phyloP scores from a whole-genome alignment of 2,888 invertebrate species.

The Griposia aprilina region DNA sequence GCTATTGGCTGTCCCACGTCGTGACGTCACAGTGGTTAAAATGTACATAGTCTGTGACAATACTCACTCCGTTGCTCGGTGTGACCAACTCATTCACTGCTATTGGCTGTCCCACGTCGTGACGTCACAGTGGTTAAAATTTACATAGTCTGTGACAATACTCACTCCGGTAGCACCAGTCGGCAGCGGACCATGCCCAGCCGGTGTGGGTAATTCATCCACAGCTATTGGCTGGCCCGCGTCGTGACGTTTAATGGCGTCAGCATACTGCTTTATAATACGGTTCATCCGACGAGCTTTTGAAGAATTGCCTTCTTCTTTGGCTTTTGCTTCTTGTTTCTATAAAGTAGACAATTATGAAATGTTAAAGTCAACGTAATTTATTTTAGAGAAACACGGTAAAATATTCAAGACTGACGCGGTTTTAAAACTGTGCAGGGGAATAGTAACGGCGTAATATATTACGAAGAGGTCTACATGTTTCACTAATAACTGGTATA shows the following conservation, averaged over 20 bases:
- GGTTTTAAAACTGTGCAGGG: no score
- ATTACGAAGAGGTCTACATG: no score
- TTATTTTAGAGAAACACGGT: no score
- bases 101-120: neutral
- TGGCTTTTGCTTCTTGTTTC: constrained; percentile 93
- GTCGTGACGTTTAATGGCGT: constrained; percentile 95
- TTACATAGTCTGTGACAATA: constrained; percentile 35
- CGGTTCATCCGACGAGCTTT: constrained; percentile 97
- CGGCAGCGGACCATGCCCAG: constrained; percentile 94
- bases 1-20: neutral
- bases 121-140: neutral
- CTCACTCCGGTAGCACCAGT: constrained; percentile 61
- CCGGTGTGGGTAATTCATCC: constrained; percentile 97
- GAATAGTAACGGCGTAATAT: no score
- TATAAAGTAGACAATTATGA: constrained; percentile 67
- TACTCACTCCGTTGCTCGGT: neutral
- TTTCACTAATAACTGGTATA: no score
- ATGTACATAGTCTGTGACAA: neutral
- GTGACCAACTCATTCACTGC: neutral
- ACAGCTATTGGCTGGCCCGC: constrained; percentile 93
- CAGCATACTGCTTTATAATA: constrained; percentile 98
- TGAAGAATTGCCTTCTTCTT: constrained; percentile 94
- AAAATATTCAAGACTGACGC: no score
- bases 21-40: neutral
- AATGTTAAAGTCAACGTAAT: neutral